Conservation (phyloP, 2,888 invertebrate genomes). For the Carpatolechia fugitivella region DNA sequence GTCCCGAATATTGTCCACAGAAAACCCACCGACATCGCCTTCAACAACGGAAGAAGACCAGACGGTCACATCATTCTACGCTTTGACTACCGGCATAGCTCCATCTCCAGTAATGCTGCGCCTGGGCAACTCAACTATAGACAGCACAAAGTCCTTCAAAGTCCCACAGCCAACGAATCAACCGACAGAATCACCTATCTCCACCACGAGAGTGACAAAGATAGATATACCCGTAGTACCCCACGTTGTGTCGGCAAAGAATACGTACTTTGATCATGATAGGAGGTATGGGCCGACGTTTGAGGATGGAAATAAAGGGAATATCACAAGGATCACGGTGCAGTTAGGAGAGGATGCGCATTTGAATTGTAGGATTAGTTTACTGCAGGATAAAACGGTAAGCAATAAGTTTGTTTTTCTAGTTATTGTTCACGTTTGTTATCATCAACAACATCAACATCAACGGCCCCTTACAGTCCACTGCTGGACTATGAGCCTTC, state of each 20-base stretch:
- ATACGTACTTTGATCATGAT: constrained; percentile 71
- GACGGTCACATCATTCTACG: constrained; percentile 69
- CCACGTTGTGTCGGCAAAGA: constrained; percentile 61
- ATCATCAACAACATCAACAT: too few species aligned
- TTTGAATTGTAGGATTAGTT: constrained; percentile 86
- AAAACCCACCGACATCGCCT: constrained; percentile 41
- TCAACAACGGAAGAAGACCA: constrained; percentile 51
- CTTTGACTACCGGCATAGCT: constrained; percentile 59
- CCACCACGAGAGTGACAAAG: constrained; percentile 26
- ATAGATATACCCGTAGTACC: constrained; percentile 51
- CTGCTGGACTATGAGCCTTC: too few species aligned
- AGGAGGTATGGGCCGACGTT: constrained; percentile 86
- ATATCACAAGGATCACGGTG: constrained; percentile 84
- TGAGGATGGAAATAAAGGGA: constrained; percentile 78
- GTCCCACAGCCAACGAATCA: constrained; percentile 59
- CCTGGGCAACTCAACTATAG: constrained; percentile 73
- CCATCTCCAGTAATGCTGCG: constrained; percentile 69
- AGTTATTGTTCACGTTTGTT: too few species aligned
- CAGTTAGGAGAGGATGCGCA: constrained; percentile 86
- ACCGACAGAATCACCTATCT: constrained; percentile 27
- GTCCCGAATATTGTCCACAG: constrained; percentile 41
- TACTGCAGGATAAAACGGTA: constrained; percentile 87
- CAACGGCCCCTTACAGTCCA: too few species aligned
- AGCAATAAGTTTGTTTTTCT: too few species aligned
- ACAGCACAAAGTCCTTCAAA: constrained; percentile 73